Evolutionary conservation across 1,140 invertebrate genomes (phyloP).

Genomic region (Drosophila parvula): DNA sequence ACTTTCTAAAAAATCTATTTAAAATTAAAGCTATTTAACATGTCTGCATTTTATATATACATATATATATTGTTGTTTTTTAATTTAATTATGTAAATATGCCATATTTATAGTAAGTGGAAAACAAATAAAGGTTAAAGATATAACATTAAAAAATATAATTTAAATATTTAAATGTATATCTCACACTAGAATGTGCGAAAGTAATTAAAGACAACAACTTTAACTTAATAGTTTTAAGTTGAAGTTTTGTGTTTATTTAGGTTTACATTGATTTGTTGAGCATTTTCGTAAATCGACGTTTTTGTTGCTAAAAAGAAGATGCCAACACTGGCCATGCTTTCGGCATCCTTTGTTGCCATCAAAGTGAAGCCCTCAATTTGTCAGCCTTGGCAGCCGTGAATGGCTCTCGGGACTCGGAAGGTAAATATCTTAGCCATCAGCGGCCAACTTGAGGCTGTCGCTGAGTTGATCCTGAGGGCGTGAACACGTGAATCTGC

Average conservation of each 20-base stretch:
- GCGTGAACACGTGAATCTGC: not conserved
- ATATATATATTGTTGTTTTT: no score
- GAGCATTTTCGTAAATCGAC: not conserved
- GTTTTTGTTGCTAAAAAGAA: conserved; percentile 3
- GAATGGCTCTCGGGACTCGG: conserved; percentile 14
- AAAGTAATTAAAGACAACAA: no score
- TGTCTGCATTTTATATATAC: no score
- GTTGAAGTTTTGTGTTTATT: not conserved
- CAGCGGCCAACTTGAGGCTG: conserved; percentile 34
- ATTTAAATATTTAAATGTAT: not conserved
- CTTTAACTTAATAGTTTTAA: no score
- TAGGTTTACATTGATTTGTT: not conserved
- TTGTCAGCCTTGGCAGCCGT: conserved; percentile 34
- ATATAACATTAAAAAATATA: not conserved
- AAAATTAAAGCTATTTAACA: not conserved
- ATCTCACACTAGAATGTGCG: no score
- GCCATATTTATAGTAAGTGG: not conserved
- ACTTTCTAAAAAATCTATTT: not conserved
- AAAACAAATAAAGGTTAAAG: not conserved
- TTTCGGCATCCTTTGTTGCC: conserved; percentile 11
- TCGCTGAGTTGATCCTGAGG: conserved; percentile 13
- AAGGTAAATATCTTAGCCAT: conserved; percentile 52
- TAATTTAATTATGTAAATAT: not conserved
- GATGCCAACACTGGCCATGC: not conserved
- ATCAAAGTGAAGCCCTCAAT: conserved; percentile 31